phyloP scores from a whole-genome alignment of 1,140 invertebrate genomes.

The Psilanteris sp. region DNA sequence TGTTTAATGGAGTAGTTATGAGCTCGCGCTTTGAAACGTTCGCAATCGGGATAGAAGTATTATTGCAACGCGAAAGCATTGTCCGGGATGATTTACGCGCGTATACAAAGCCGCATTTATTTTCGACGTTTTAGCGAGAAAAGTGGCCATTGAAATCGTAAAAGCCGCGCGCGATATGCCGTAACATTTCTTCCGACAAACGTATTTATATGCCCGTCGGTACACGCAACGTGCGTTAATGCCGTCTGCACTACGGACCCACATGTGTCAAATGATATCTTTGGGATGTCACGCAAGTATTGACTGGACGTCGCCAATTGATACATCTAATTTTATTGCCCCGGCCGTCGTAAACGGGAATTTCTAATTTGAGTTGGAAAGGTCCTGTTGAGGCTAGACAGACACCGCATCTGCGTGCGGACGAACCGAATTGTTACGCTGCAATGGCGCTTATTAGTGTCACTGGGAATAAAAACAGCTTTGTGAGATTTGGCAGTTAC shows the following conservation, averaged over 20 bases:
- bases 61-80: conserved; percentile 7
- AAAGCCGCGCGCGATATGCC: conserved; percentile 12
- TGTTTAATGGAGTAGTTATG: neutral
- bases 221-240: conserved; percentile 25
- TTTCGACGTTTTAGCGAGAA: conserved; percentile 15
- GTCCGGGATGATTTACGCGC: conserved; percentile 15
- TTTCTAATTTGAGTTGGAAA: conserved; percentile 21
- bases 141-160: conserved; percentile 26
- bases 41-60: no score
- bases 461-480: neutral
- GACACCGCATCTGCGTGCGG: neutral
- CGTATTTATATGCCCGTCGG: conserved; percentile 21
- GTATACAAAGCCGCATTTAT: conserved; percentile 11
- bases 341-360: conserved; percentile 4
- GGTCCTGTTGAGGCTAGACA: neutral
- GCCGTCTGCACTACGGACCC: conserved; percentile 9
- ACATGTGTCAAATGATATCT: conserved; percentile 15
- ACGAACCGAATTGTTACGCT: neutral
- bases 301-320: conserved; percentile 6
- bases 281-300: neutral
- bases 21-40: no score
- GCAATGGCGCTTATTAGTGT: neutral
- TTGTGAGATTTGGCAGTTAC: no score
- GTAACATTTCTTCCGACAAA: conserved; percentile 18
- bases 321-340: conserved; percentile 17